Conservation (phyloP, 2,888 invertebrate genomes). For the Mechanitis messenoides region DNA sequence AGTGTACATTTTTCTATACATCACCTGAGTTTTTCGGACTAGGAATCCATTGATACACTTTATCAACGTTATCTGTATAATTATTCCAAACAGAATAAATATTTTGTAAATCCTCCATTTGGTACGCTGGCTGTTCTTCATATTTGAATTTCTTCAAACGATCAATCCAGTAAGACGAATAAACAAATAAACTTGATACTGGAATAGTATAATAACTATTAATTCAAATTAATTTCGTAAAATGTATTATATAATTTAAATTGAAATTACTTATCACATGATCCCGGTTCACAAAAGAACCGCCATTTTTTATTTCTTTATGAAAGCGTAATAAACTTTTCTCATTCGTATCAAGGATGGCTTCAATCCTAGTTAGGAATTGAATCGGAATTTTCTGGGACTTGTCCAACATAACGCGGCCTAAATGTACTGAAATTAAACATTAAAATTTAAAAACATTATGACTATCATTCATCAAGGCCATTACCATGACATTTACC, state of each 20-base stretch:
- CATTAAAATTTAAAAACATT: no score
- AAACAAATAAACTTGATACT: slow-evolving; percentile 33
- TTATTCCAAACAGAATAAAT: slow-evolving; percentile 22
- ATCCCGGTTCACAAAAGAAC: no score
- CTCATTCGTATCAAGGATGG: no score
- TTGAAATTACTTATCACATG: no score
- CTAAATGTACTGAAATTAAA: slow-evolving; percentile 6
- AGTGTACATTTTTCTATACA: no score
- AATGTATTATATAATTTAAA: no score
- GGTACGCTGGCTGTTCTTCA: not conserved
- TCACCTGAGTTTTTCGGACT: slow-evolving; percentile 41
- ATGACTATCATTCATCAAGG: no score
- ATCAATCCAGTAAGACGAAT: slow-evolving; percentile 32
- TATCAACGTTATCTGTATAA: slow-evolving; percentile 24
- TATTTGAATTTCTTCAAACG: slow-evolving; percentile 25
- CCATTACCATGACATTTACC: slow-evolving; percentile 38
- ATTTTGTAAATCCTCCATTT: slow-evolving; percentile 14
- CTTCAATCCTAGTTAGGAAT: no score
- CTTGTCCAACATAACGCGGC: slow-evolving; percentile 15
- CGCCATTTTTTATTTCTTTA: no score
- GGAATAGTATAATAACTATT: slow-evolving; percentile 17
- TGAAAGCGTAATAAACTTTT: no score
- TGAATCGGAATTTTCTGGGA: no score
- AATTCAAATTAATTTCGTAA: no score
- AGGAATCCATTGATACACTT: slow-evolving; percentile 33